Conservation (phyloP, 2,888 invertebrate genomes). For the Aelia acuminata region DNA sequence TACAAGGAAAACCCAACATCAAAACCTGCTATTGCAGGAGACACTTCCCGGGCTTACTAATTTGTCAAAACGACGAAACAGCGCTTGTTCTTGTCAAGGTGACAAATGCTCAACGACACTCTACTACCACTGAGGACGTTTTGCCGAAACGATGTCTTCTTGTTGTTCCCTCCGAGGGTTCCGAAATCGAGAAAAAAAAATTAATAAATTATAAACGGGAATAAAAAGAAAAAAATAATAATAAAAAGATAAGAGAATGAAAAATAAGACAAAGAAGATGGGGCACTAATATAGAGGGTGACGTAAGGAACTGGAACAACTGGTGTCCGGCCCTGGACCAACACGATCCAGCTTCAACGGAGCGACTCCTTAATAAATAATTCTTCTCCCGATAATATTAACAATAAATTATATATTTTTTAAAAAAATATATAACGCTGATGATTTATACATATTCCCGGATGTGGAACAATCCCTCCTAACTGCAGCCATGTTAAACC, state of each 20-base stretch:
- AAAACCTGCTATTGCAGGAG: neutral
- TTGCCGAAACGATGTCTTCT: slow-evolving; percentile 25
- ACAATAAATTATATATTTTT: neutral
- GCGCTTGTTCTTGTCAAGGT: slow-evolving; percentile 34
- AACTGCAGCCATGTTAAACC: neutral
- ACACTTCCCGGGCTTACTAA: neutral
- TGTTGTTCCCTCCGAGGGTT: neutral
- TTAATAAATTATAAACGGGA: neutral
- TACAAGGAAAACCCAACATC: neutral
- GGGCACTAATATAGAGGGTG: neutral
- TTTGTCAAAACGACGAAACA: slow-evolving; percentile 23
- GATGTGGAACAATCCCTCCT: neutral
- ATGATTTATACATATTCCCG: neutral
- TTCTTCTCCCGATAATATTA: neutral
- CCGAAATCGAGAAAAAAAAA: neutral
- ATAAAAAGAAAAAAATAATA: neutral
- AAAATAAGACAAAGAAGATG: neutral
- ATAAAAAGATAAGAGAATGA: neutral
- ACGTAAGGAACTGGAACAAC: slow-evolving; percentile 21
- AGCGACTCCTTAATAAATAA: neutral
- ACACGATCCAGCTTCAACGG: neutral
- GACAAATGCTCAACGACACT: slow-evolving; percentile 5
- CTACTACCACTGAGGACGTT: neutral
- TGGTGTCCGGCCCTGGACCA: neutral
- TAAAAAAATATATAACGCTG: neutral